Conservation (phyloP, 2,113 vertebrate species). For the Antennarius striatus region DNA sequence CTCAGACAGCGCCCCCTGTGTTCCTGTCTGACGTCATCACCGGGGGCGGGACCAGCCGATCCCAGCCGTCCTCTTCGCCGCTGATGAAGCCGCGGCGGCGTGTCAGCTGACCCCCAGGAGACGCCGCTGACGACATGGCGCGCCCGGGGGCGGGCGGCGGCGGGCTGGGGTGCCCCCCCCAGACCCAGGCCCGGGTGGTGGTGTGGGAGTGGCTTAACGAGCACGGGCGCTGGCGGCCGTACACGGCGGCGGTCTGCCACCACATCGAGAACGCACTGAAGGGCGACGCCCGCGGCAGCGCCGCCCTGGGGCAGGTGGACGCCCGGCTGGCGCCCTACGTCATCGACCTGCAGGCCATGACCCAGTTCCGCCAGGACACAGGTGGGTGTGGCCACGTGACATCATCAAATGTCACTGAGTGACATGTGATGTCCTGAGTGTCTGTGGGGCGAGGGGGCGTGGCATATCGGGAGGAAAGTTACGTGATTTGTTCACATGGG, state of each 20-base stretch:
- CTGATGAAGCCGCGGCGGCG: constrained; percentile 45
- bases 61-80: constrained; percentile 27
- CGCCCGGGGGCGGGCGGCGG: constrained; percentile 77
- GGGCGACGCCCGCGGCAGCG: constrained; percentile 87
- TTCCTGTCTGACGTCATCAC: no score
- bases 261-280: constrained; percentile 94
- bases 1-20: no score
- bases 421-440: no score
- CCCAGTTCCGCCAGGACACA: constrained; percentile 96
- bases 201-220: constrained; percentile 98
- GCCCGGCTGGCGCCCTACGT: constrained; percentile 90
- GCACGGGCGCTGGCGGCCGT: constrained; percentile 93
- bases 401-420: no score
- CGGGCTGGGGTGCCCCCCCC: constrained; percentile 88
- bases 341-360: constrained; percentile 97
- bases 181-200: constrained; percentile 91
- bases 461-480: no score
- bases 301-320: constrained; percentile 92
- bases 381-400: constrained; percentile 72
- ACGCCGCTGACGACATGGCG: constrained; percentile 70
- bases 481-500: no score
- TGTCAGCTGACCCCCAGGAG: constrained; percentile 61
- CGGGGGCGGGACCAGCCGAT: constrained; percentile 23
- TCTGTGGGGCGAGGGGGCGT: no score
- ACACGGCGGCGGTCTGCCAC: constrained; percentile 91